A percentile compares a stretch with the other conserved stretches of the same genome.
Evolutionary conservation across 2,113 vertebrate genomes (phyloP).

Genomic region (Tapirus terrestris): DNA sequence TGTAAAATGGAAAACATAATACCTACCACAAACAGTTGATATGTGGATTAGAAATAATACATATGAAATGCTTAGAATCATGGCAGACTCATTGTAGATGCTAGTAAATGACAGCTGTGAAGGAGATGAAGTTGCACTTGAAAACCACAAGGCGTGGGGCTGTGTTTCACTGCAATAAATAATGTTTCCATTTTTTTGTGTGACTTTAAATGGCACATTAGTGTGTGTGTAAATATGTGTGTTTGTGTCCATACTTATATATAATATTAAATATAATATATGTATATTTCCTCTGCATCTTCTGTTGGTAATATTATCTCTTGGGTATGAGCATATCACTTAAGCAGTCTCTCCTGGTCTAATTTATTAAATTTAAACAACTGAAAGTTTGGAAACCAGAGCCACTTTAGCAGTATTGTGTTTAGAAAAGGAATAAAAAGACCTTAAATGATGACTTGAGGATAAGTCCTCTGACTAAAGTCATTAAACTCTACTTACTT

Average conservation of each 20-base stretch:
- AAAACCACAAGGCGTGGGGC: not conserved
- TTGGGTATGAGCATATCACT: not conserved
- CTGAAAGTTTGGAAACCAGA: not conserved
- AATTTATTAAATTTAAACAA: not conserved
- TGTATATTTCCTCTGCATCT: not conserved
- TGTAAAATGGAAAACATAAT: not conserved
- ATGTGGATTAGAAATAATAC: not conserved
- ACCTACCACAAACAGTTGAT: not conserved
- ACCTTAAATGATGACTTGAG: not conserved
- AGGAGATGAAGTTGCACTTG: not conserved
- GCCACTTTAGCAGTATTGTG: not conserved
- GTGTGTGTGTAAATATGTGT: not conserved
- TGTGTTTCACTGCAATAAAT: not conserved
- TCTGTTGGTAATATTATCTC: not conserved
- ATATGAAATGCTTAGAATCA: not conserved
- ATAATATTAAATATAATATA: not conserved
- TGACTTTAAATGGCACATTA: not conserved
- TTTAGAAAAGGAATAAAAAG: not conserved
- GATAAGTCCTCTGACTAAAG: not conserved
- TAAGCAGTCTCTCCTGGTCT: not conserved
- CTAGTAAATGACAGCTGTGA: not conserved
- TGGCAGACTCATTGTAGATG: not conserved
- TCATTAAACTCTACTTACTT: not conserved
- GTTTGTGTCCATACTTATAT: not conserved
- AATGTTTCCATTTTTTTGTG: not conserved